Evolutionary conservation across 2,888 invertebrate genomes (phyloP).

Genomic region (Harpalus rubripes): DNA sequence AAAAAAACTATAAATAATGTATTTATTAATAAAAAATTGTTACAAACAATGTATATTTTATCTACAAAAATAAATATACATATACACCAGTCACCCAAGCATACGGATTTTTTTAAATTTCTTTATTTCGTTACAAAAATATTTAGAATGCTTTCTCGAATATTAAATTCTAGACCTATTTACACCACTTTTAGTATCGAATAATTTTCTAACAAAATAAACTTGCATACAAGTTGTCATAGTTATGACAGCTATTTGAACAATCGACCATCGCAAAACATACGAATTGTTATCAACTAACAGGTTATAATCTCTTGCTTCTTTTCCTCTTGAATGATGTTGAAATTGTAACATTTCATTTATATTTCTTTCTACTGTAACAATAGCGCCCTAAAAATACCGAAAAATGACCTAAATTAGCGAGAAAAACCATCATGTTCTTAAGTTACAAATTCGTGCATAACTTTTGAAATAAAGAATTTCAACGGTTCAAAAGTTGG

Average conservation of each 20-base stretch:
- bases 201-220: conserved; percentile 93
- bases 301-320: conserved; percentile 90
- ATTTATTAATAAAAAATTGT: too few species aligned
- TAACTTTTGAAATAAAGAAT: too few species aligned
- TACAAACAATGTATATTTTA: too few species aligned
- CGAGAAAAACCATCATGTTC: too few species aligned
- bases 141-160: not conserved
- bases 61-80: too few species aligned
- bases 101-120: too few species aligned
- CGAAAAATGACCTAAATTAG: conserved; percentile 41
- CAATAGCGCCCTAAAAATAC: conserved; percentile 83
- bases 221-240: conserved; percentile 90
- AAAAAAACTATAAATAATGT: too few species aligned
- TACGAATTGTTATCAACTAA: conserved; percentile 90
- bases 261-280: conserved; percentile 93
- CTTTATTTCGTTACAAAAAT: not conserved
- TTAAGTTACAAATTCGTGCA: too few species aligned
- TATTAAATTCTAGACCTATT: conserved; percentile 80
- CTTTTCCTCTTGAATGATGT: conserved; percentile 88
- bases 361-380: conserved; percentile 89
- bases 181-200: conserved; percentile 86
- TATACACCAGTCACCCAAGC: too few species aligned
- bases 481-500: too few species aligned
- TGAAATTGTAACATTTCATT: conserved; percentile 92
- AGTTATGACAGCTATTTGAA: conserved; percentile 91